Percentiles rank a stretch among this genome's conserved stretches.
These are phyloP conservation scores for Druceiella hillmani DNA, from an alignment of 2,888 invertebrate genomes.

Conservation along the genomic window DNA sequence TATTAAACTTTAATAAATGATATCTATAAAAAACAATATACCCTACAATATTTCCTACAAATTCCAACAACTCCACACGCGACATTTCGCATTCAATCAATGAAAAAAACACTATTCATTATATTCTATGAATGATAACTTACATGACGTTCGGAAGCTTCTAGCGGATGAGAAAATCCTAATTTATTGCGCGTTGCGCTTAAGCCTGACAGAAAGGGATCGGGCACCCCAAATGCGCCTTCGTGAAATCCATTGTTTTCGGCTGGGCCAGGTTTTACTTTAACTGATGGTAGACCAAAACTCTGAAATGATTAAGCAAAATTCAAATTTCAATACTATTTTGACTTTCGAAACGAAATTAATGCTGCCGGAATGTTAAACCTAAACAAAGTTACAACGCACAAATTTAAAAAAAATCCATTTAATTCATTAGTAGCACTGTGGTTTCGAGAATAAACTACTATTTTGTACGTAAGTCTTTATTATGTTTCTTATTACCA, in stretches of 20 bases:
- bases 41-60: background rate
- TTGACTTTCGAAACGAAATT: too few relatives aligned
- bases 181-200: constrained; percentile 46
- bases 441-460: constrained; percentile 1
- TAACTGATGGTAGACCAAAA: constrained; percentile 59
- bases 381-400: too few relatives aligned
- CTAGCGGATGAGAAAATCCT: constrained; percentile 60
- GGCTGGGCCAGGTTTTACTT: constrained; percentile 49
- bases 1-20: background rate
- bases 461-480: constrained; percentile 1
- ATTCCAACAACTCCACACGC: too few relatives aligned
- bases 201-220: constrained; percentile 57
- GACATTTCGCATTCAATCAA: background rate
- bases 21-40: too few relatives aligned
- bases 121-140: too few relatives aligned
- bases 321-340: too few relatives aligned
- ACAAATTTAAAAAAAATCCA: too few relatives aligned
- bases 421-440: too few relatives aligned
- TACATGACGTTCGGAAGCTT: constrained; percentile 63
- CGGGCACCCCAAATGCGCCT: constrained; percentile 60
- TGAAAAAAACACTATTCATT: constrained; percentile 4
- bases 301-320: too few relatives aligned
- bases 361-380: too few relatives aligned
- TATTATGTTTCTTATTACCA: background rate
- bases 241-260: constrained; percentile 42